Evolutionary conservation across 1,140 invertebrate species (phyloP).

Genomic region (Bombus soroeensis): DNA sequence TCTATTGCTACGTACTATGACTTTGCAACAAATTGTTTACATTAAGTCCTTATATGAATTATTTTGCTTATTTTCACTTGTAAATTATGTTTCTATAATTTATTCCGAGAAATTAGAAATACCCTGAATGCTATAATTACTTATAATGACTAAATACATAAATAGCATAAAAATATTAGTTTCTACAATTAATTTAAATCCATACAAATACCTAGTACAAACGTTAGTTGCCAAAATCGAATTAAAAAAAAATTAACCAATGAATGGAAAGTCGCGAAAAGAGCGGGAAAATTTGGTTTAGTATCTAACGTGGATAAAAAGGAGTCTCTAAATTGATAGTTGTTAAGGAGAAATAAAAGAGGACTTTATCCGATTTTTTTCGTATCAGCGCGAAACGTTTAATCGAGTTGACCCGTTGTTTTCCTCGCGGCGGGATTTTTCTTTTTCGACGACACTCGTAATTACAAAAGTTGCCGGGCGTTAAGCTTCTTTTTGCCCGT

Average conservation of each 20-base stretch:
- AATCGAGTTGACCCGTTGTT: constrained; percentile 39
- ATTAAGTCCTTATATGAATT: background rate
- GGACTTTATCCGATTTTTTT: background rate
- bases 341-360: constrained; percentile 2
- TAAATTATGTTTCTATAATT: background rate
- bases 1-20: background rate
- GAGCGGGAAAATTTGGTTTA: background rate
- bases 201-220: too few relatives aligned
- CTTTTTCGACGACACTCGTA: constrained; percentile 37
- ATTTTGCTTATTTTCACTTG: background rate
- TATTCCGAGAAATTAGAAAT: background rate
- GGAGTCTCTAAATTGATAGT: background rate
- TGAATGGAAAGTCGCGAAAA: background rate
- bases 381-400: constrained; percentile 21
- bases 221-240: background rate
- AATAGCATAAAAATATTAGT: background rate
- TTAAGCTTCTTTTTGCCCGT: background rate
- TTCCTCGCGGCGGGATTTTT: background rate
- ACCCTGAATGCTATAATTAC: fast-evolving
- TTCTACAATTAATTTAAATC: background rate
- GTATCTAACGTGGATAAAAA: background rate
- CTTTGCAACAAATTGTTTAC: background rate
- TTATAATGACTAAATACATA: background rate
- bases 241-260: too few relatives aligned
- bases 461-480: constrained; percentile 41